These are phyloP conservation scores for Trachemys scripta DNA, from an alignment of 2,113 vertebrate species.

Conservation along the genomic window DNA sequence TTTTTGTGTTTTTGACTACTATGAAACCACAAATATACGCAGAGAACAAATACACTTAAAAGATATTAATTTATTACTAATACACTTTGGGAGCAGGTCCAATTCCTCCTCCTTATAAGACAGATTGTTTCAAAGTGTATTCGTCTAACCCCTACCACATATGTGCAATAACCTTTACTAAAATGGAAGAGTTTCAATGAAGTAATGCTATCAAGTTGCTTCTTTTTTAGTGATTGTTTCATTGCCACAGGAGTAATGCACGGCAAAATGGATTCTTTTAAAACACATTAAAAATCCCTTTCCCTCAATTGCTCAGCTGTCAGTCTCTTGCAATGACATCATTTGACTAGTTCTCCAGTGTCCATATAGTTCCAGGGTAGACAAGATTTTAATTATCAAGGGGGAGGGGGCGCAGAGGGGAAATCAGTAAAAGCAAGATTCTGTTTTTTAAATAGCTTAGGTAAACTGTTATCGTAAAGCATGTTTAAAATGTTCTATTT, in stretches of 20 bases:
- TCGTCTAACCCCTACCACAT: not conserved
- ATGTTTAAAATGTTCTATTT: not conserved
- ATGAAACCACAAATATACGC: not conserved
- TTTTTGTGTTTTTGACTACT: not conserved
- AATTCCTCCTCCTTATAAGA: not conserved
- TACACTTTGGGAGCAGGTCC: not conserved
- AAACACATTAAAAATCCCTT: not conserved
- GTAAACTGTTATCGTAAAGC: not conserved
- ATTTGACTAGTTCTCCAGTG: not conserved
- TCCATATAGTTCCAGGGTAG: not conserved
- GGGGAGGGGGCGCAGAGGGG: not conserved
- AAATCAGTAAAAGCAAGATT: accelerated
- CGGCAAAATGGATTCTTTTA: not conserved
- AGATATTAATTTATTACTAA: not conserved
- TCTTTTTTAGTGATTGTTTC: constrained; percentile 9
- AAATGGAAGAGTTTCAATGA: not conserved
- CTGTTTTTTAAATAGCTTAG: not conserved
- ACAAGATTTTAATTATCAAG: not conserved
- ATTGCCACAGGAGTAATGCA: not conserved
- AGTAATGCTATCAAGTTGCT: not conserved
- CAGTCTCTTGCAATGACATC: not conserved
- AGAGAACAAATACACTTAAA: not conserved
- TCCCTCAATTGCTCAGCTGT: not conserved
- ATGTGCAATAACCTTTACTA: not conserved
- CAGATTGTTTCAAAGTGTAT: not conserved